A percentile compares a stretch with the other conserved stretches of the same genome.
Conservation (phyloP, 2,888 invertebrate genomes). For the Nowickia ferox region DNA sequence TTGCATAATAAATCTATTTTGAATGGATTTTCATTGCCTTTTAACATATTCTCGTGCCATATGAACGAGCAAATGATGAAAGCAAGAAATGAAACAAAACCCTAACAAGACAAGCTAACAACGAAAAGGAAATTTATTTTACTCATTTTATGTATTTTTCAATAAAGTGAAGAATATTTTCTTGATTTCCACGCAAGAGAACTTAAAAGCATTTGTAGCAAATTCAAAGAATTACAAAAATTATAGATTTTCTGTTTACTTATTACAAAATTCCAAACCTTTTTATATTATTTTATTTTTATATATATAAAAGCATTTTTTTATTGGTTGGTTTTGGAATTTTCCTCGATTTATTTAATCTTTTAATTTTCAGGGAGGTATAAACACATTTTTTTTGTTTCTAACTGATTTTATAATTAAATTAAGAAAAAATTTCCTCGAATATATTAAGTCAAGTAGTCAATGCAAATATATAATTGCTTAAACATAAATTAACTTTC, state of each 20-base stretch:
- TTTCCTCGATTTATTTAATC: no score
- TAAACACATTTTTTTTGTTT: no score
- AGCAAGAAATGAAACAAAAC: background rate
- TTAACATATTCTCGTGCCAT: conserved; percentile 62
- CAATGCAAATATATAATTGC: conserved; percentile 5
- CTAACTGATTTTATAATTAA: no score
- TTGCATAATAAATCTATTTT: conserved; percentile 74
- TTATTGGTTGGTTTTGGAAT: no score
- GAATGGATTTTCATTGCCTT: conserved; percentile 72
- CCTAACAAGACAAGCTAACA: background rate
- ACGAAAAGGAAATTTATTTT: conserved; percentile 20
- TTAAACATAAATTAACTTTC: conserved; percentile 41
- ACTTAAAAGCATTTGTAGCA: background rate
- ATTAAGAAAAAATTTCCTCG: background rate
- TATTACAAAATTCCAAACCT: background rate
- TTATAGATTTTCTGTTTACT: background rate
- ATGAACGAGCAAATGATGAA: conserved; percentile 24
- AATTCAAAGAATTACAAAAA: background rate
- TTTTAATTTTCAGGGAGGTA: no score
- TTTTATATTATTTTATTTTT: no score
- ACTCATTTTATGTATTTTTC: conserved; percentile 30
- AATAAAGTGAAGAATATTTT: conserved; percentile 13
- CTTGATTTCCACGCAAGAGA: background rate
- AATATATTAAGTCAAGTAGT: conserved; percentile 2
- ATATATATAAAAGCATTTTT: no score